phyloP scores from a whole-genome alignment of 2,113 vertebrate genomes.

The Petaurus breviceps region DNA sequence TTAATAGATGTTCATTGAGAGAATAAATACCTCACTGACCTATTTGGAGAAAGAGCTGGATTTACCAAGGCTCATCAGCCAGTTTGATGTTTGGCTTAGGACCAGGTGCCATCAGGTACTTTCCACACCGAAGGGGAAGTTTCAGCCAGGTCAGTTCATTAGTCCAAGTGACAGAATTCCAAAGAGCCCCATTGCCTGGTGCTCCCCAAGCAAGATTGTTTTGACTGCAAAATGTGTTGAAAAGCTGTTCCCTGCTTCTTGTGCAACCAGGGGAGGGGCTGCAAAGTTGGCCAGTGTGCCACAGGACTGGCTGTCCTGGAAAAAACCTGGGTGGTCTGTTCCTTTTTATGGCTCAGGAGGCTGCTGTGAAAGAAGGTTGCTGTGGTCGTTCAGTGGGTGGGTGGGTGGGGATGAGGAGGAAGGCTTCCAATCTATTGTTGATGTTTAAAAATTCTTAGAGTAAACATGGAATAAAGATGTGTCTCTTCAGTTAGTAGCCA shows the following conservation, averaged over 20 bases:
- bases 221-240: neutral
- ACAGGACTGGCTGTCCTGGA: neutral
- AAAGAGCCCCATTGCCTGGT: neutral
- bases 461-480: neutral
- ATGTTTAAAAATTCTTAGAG: neutral
- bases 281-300: neutral
- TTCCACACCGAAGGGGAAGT: neutral
- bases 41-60: conserved; percentile 1
- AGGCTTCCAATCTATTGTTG: neutral
- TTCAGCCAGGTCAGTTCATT: neutral
- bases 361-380: too few relatives aligned
- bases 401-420: neutral
- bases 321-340: neutral
- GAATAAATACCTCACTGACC: neutral
- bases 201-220: neutral
- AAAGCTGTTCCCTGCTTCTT: neutral
- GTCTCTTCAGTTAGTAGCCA: neutral
- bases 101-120: neutral
- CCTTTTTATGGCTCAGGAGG: neutral
- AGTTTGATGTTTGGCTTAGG: neutral
- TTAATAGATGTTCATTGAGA: neutral
- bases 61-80: neutral
- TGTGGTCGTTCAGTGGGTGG: neutral
- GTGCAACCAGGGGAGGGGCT: neutral
- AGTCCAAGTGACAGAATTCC: neutral